Evolutionary conservation across 2,797 vertebrate genomes (phyloP), one percentile per base, ranked within the genome.

Genomic region (Poeciliopsis paucimaculata): DNA sequence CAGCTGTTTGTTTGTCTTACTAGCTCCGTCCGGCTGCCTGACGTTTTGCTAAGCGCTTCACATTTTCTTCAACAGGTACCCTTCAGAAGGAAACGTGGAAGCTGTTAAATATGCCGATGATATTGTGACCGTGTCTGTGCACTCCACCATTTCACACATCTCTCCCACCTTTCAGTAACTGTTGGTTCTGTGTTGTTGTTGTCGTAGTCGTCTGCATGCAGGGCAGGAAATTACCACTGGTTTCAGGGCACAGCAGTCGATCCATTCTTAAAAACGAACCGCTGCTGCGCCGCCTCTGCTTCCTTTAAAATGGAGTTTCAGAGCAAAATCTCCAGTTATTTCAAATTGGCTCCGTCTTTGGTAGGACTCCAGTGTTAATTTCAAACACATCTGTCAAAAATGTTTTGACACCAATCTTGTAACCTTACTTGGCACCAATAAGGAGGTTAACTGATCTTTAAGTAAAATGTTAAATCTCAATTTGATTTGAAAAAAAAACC

Each of bases 21-120:
- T 82, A 79, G 72, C 78, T 76, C 49, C 9, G 41, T 68, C 13
- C 80, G 57, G 76, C 77, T 76, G 78, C 81, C 75, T 83, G 39
- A 82, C 78, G 18, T 82, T 80, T 87, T 79, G 49, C 77, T 72
- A 86, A 88, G 15, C 51, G 86, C 66, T 39, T 82, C 76, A 91
- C 76, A 76, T 88, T 90, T 88, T 73, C 81, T 76, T 85, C 87
- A 79, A 88, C 92, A 94, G 92, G 92, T 93, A 55, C 85, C 43
- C 28, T 3, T 13, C 15, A 13, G 74, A 84, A 83, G 86, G 86
- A 90, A 87, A 87, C 81, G 45, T 86, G 90, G 88, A 88, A 39
- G 83, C 83, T 28, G 86, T 82, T 82, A 76, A 87, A 90, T 83
- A 72, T 78, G 87, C 81, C 73, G 78, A 84, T 80, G 72, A 31